A percentile compares a stretch with the other conserved stretches of the same genome.
Evolutionary conservation across 2,113 vertebrate genomes (phyloP).

Genomic region (Bubo scandiacus): DNA sequence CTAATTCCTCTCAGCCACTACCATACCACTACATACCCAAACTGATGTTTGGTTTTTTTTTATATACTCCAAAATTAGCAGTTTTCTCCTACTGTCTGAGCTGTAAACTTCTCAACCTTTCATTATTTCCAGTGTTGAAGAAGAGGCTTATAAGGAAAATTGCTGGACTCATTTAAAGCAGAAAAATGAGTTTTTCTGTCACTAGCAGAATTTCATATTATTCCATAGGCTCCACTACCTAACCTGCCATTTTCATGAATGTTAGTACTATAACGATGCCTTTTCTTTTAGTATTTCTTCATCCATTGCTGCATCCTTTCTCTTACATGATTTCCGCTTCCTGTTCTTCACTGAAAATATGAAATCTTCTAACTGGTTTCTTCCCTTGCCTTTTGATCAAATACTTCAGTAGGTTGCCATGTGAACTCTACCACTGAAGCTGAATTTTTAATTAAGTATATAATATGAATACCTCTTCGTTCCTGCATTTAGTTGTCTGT

Average conservation of each 20-base stretch:
- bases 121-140: not conserved
- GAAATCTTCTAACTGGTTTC: not conserved
- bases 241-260: not conserved
- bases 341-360: not conserved
- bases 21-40: not conserved
- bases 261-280: rapidly evolving
- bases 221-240: not conserved
- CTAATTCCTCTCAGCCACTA: not conserved
- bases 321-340: not conserved
- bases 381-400: not conserved
- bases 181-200: not conserved
- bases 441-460: not conserved
- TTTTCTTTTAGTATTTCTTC: not conserved
- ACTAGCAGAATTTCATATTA: not conserved
- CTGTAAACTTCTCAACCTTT: not conserved
- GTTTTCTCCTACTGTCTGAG: not conserved
- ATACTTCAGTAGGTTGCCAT: not conserved
- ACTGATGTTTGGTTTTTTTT: not conserved
- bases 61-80: not conserved
- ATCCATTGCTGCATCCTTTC: not conserved
- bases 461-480: not conserved
- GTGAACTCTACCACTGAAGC: not conserved
- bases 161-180: not conserved
- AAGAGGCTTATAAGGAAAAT: not conserved
- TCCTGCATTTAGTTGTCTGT: not conserved